These are phyloP conservation scores for Hormiphora californensis DNA, from an alignment of 37 sponge, comb jelly and placozoan genomes.

Conservation along the genomic window DNA sequence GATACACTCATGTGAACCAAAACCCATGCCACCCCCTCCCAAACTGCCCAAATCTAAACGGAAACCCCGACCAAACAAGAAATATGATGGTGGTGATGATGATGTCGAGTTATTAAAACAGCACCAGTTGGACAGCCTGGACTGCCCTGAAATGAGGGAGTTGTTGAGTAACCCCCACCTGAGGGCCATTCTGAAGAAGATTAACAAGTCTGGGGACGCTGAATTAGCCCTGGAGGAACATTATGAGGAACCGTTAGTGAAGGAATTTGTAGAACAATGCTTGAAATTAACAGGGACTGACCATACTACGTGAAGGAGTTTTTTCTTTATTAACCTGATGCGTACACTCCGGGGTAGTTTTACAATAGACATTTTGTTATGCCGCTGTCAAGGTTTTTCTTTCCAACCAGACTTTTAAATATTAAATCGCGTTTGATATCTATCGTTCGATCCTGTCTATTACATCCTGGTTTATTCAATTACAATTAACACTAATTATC, in stretches of 20 bases:
- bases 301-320: too few species aligned
- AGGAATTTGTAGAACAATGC: slow-evolving; percentile 3
- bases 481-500: too few species aligned
- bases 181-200: not conserved
- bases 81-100: not conserved
- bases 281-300: too few species aligned
- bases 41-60: not conserved
- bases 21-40: not conserved
- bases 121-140: not conserved
- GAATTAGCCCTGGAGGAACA: slow-evolving; percentile 11
- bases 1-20: not conserved
- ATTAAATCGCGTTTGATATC: too few species aligned
- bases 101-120: not conserved
- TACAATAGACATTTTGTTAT: not conserved
- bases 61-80: not conserved
- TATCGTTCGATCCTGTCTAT: too few species aligned
- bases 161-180: slow-evolving; percentile 6
- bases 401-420: too few species aligned
- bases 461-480: too few species aligned
- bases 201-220: not conserved
- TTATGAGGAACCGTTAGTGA: slow-evolving; percentile 8
- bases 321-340: not conserved
- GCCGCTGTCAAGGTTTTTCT: too few species aligned
- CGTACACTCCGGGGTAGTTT: not conserved
- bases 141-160: not conserved